phyloP scores from a whole-genome alignment of 2,888 invertebrate species.

The Frankliniella intonsa region DNA sequence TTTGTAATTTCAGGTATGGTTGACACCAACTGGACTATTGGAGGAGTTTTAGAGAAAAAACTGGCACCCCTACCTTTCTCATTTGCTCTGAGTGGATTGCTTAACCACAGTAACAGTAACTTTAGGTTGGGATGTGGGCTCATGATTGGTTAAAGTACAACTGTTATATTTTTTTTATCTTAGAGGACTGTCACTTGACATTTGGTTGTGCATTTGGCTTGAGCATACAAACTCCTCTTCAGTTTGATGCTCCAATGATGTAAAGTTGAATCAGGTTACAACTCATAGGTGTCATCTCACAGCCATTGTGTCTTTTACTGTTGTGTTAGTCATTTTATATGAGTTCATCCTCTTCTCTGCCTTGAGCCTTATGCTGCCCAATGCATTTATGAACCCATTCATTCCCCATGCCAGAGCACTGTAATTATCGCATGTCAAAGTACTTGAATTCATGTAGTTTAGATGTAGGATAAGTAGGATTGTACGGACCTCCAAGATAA shows the following conservation, averaged over 20 bases:
- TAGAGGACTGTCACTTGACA: background rate
- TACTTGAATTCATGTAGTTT: too few species aligned
- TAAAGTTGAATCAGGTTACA: too few species aligned
- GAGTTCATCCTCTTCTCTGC: background rate
- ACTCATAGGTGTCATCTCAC: too few species aligned
- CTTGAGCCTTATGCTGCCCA: background rate
- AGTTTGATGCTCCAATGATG: too few species aligned
- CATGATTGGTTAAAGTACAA: slow-evolving; percentile 71
- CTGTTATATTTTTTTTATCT: background rate
- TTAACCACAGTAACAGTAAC: slow-evolving; percentile 88
- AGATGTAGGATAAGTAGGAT: too few species aligned
- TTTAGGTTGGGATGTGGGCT: slow-evolving; percentile 93
- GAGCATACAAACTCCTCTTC: background rate
- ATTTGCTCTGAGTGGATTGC: slow-evolving; percentile 83
- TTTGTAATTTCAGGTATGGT: slow-evolving; percentile 65
- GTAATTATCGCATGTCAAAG: too few species aligned
- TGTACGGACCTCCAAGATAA: too few species aligned
- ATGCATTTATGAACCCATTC: slow-evolving; percentile 12
- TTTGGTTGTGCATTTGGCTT: background rate
- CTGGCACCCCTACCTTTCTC: slow-evolving; percentile 89
- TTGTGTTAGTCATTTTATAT: background rate
- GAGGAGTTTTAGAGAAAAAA: slow-evolving; percentile 90
- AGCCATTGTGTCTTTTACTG: background rate
- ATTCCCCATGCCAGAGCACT: background rate
- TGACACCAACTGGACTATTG: slow-evolving; percentile 90